Conservation (phyloP, 2,797 vertebrate species). For the Melopsittacus undulatus region DNA sequence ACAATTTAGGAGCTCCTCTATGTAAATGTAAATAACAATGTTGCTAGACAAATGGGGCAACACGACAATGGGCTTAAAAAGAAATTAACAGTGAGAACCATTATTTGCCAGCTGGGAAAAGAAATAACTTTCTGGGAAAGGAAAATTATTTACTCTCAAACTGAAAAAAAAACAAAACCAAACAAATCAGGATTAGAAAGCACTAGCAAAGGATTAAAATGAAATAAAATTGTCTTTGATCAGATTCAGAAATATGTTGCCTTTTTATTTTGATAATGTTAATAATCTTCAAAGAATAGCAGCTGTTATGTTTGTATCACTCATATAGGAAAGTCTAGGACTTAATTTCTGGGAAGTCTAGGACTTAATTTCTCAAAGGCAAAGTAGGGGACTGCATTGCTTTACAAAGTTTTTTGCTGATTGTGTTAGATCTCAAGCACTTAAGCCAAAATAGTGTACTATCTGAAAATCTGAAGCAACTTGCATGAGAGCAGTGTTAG, state of each 20-base stretch:
- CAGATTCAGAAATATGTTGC: not conserved
- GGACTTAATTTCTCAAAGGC: not conserved
- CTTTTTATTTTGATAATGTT: not conserved
- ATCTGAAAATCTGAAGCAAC: not conserved
- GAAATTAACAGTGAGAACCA: not conserved
- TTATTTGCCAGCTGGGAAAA: not conserved
- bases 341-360: not conserved
- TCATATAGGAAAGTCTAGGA: not conserved
- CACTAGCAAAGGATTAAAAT: not conserved
- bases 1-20: not conserved
- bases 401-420: not conserved
- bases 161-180: not conserved
- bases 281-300: not conserved
- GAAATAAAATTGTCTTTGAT: not conserved
- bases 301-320: not conserved
- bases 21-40: not conserved
- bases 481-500: not conserved
- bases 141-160: not conserved
- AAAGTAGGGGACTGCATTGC: not conserved
- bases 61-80: not conserved
- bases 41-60: not conserved
- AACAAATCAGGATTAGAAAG: not conserved
- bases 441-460: not conserved
- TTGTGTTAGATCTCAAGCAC: not conserved
- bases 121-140: not conserved